Percentiles rank a stretch among this genome's conserved stretches.
phyloP scores from a whole-genome alignment of 2,888 invertebrate genomes.

The Heliconius erato region DNA sequence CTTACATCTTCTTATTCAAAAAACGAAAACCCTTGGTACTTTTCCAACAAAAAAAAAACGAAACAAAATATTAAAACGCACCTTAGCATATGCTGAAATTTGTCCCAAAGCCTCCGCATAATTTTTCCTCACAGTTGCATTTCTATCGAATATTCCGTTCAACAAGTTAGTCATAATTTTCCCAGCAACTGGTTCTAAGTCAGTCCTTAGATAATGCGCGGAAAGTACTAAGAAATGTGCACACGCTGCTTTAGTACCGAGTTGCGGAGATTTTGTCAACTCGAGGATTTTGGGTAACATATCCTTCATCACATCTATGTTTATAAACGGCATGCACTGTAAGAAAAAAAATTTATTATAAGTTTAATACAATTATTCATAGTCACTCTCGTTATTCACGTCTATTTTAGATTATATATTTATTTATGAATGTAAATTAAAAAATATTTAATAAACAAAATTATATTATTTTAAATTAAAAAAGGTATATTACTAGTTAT shows the following conservation, averaged over 20 bases:
- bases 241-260: slow-evolving; percentile 93
- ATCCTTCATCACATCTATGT: slow-evolving; percentile 90
- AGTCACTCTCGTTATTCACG: too few relatives aligned
- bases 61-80: slow-evolving; percentile 54
- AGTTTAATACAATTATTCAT: too few relatives aligned
- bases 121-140: slow-evolving; percentile 92
- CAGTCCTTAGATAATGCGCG: slow-evolving; percentile 83
- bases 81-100: slow-evolving; percentile 93
- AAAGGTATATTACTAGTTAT: too few relatives aligned
- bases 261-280: slow-evolving; percentile 92
- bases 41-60: background rate
- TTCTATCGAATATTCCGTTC: slow-evolving; percentile 93
- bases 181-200: slow-evolving; percentile 85
- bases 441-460: too few relatives aligned
- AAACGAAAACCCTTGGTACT: background rate
- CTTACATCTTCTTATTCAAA: too few relatives aligned
- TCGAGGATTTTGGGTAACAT: slow-evolving; percentile 93
- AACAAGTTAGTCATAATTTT: slow-evolving; percentile 87
- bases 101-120: slow-evolving; percentile 94
- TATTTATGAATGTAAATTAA: too few relatives aligned
- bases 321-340: slow-evolving; percentile 90
- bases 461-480: too few relatives aligned
- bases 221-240: slow-evolving; percentile 92
- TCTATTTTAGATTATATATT: too few relatives aligned
- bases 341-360: slow-evolving; percentile 12